Evolutionary conservation across 2,113 vertebrate species (phyloP).

Genomic region (Reinhardtius hippoglossoides): DNA sequence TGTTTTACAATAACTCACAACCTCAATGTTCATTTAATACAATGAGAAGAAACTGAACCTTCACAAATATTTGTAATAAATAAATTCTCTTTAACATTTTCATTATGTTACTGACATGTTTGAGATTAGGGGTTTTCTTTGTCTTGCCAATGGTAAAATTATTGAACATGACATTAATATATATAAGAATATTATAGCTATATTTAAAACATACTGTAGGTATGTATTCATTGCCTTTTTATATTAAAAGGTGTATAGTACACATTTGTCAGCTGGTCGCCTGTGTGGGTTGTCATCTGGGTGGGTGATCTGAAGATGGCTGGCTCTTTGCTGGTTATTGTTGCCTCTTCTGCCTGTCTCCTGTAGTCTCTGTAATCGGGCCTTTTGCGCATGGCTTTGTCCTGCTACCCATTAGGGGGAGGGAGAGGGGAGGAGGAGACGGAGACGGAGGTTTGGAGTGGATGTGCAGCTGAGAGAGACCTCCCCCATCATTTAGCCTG

Average conservation of each 20-base stretch:
- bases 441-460: slow-evolving; percentile 53
- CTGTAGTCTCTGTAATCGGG: slow-evolving; percentile 50
- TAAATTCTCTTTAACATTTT: neutral
- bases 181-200: no score
- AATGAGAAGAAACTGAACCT: no score
- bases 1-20: no score
- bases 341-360: slow-evolving; percentile 42
- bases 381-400: slow-evolving; percentile 75
- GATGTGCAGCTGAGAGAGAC: slow-evolving; percentile 65
- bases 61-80: no score
- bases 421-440: slow-evolving; percentile 37
- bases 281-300: neutral
- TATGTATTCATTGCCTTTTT: neutral
- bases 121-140: no score
- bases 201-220: no score
- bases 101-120: no score
- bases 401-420: slow-evolving; percentile 74
- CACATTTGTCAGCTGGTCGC: neutral
- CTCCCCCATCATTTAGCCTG: slow-evolving; percentile 77
- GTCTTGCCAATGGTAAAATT: no score
- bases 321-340: slow-evolving; percentile 49
- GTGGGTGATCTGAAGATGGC: slow-evolving; percentile 20
- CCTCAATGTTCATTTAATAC: no score
- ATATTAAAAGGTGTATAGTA: neutral
- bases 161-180: no score